Percentiles rank a stretch among this genome's conserved stretches.
Evolutionary conservation across 2,113 vertebrate species (phyloP).

Genomic region (Antigone vipio): DNA sequence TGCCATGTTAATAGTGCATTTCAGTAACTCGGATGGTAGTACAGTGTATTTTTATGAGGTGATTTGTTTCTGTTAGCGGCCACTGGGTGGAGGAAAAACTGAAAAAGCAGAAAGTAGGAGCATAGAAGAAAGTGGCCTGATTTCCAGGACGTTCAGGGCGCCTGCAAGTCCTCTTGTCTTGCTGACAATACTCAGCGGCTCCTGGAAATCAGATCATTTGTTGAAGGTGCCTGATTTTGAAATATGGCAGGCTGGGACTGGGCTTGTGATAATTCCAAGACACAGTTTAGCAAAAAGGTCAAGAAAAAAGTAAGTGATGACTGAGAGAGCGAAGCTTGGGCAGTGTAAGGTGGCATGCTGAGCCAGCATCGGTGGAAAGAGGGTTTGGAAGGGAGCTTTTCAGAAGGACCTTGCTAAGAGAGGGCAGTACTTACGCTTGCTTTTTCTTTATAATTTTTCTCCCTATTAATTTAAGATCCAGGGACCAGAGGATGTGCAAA

Average conservation of each 20-base stretch:
- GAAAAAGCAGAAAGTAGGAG: slow-evolving; percentile 5
- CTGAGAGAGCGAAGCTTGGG: fast-evolving
- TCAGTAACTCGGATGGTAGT: background rate
- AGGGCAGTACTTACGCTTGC: background rate
- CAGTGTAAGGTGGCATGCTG: fast-evolving
- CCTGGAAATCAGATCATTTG: background rate
- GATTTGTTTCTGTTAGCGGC: slow-evolving; percentile 44
- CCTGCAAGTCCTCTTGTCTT: background rate
- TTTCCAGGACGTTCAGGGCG: background rate
- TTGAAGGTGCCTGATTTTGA: background rate
- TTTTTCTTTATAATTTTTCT: background rate
- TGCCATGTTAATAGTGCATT: background rate
- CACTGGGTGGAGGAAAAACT: slow-evolving; percentile 59
- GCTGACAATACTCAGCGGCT: background rate
- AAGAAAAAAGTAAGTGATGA: background rate
- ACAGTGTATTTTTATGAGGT: background rate
- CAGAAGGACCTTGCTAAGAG: background rate
- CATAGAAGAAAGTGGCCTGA: background rate
- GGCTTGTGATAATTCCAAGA: background rate
- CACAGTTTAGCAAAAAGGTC: background rate
- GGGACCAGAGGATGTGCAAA: background rate
- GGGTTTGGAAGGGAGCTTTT: background rate
- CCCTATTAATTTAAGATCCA: background rate
- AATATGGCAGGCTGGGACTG: background rate
- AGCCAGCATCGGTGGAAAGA: background rate